Percentiles rank a stretch among this genome's conserved stretches.
Conservation (phyloP, 2,888 invertebrate genomes). For the Drosophila anceps region DNA sequence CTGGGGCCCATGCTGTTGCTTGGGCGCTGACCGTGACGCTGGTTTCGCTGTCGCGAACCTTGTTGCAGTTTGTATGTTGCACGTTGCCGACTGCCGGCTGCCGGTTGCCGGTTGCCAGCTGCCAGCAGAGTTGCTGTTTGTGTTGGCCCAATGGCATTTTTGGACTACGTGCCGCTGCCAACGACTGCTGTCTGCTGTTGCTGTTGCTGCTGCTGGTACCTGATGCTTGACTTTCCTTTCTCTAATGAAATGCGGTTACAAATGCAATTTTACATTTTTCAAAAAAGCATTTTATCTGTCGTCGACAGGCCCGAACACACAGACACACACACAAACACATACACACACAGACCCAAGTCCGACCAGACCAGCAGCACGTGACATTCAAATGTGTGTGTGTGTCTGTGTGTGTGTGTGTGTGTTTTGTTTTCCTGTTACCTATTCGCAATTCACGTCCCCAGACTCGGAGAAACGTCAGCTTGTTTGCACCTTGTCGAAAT, state of each 20-base stretch:
- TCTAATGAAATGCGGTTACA: constrained; percentile 79
- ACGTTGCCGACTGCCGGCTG: constrained; percentile 29
- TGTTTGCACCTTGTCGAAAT: constrained; percentile 81
- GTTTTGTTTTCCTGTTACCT: constrained; percentile 21
- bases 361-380: constrained; percentile 44
- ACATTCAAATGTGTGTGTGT: constrained; percentile 29
- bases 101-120: constrained; percentile 28
- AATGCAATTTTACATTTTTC: constrained; percentile 79
- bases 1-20: constrained; percentile 32
- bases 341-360: background rate
- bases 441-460: constrained; percentile 23
- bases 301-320: constrained; percentile 62
- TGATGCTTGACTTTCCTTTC: constrained; percentile 78
- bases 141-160: constrained; percentile 39
- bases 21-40: constrained; percentile 70
- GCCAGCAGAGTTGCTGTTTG: constrained; percentile 41
- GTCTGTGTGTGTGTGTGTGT: constrained; percentile 13
- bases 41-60: constrained; percentile 62
- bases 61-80: constrained; percentile 57
- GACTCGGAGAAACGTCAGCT: constrained; percentile 60
- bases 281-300: constrained; percentile 77
- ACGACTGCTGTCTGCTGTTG: constrained; percentile 34
- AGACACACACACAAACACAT: no score
- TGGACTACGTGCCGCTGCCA: constrained; percentile 53
- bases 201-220: constrained; percentile 51